These are phyloP conservation scores for Podarcis muralis DNA, from an alignment of 2,113 vertebrate species.

Conservation along the genomic window DNA sequence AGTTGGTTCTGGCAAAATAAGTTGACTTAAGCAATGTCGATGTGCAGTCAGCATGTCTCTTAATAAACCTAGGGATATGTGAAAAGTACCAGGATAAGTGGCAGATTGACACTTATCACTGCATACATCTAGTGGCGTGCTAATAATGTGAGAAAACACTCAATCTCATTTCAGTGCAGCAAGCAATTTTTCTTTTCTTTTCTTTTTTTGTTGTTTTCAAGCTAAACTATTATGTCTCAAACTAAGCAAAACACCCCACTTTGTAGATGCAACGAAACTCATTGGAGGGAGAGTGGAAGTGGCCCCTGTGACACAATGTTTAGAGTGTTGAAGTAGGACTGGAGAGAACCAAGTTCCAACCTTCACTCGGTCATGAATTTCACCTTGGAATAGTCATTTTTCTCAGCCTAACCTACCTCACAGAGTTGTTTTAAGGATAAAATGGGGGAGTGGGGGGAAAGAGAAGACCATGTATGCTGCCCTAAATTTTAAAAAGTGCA, in stretches of 20 bases:
- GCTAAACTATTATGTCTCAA: neutral
- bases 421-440: neutral
- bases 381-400: neutral
- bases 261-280: neutral
- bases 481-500: neutral
- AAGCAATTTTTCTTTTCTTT: constrained; percentile 19
- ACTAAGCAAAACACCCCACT: neutral
- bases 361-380: neutral
- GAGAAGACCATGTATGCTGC: neutral
- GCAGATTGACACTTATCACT: constrained; percentile 29
- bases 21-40: neutral
- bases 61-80: constrained; percentile 19
- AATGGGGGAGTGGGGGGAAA: neutral
- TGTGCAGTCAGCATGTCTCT: constrained; percentile 4
- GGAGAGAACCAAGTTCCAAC: neutral
- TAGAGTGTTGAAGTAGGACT: neutral
- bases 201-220: neutral
- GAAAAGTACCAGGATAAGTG: constrained; percentile 29
- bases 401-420: neutral
- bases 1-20: neutral
- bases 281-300: neutral
- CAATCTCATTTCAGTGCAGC: constrained; percentile 11
- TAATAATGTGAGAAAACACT: constrained; percentile 32
- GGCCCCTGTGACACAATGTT: neutral
- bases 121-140: constrained; percentile 18